Evolutionary conservation across 2,113 vertebrate genomes (phyloP).

Genomic region (Antigone vipio): DNA sequence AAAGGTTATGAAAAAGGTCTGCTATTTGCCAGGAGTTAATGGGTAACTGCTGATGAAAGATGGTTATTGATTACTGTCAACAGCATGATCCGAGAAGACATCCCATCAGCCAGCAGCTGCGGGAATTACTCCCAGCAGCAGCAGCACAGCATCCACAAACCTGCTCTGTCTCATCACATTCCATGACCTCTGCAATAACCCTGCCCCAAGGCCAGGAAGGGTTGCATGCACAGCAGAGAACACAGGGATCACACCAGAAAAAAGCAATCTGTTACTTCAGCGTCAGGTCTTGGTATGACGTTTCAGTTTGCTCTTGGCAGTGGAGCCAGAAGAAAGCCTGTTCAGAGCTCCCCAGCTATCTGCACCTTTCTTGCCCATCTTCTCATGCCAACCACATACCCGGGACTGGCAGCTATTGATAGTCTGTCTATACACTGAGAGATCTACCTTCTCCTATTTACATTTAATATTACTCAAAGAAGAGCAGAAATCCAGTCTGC

Average conservation of each 20-base stretch:
- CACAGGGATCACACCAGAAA: background rate
- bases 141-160: background rate
- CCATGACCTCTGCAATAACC: background rate
- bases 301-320: background rate
- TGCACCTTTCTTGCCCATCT: background rate
- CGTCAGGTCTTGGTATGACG: fast-evolving
- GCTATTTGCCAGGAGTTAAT: background rate
- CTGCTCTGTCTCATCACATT: background rate
- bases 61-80: background rate
- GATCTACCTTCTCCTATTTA: background rate
- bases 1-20: background rate
- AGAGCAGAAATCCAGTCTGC: background rate
- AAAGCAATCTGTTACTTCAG: background rate
- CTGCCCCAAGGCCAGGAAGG: background rate
- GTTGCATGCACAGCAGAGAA: background rate
- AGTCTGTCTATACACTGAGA: background rate
- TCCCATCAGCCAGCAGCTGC: background rate
- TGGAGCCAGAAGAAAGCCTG: background rate
- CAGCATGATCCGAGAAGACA: background rate
- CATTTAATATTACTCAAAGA: background rate
- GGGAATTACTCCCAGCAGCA: background rate
- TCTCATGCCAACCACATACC: background rate
- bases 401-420: background rate
- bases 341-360: background rate
- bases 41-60: background rate